These are phyloP conservation scores for Calephelis perditalis DNA, from an alignment of 2,888 invertebrate genomes.

Conservation along the genomic window DNA sequence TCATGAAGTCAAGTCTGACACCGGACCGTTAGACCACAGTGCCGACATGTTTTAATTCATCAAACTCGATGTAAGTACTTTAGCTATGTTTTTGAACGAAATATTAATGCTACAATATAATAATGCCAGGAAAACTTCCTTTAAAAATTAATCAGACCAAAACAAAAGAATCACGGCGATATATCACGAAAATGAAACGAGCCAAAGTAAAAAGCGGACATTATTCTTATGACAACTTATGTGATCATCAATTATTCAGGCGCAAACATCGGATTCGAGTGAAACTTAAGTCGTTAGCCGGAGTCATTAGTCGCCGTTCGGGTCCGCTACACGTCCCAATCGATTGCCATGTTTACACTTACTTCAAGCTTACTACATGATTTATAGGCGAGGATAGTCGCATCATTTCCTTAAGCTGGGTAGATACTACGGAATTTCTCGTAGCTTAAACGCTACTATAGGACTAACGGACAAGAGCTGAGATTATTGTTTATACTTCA, in stretches of 20 bases:
- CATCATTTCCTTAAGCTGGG: no score
- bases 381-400: background rate
- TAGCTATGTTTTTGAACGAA: no score
- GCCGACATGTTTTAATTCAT: no score
- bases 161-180: constrained; percentile 6
- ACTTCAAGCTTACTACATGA: constrained; percentile 9
- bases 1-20: no score
- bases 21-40: no score
- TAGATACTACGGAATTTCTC: no score
- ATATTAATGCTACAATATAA: no score
- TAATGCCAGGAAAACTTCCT: no score
- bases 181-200: constrained; percentile 15
- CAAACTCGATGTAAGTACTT: no score
- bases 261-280: constrained; percentile 21
- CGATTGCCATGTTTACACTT: constrained; percentile 14
- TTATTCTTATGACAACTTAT: constrained; percentile 16
- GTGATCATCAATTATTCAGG: constrained; percentile 31
- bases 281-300: constrained; percentile 32
- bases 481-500: constrained; percentile 7
- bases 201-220: constrained; percentile 13
- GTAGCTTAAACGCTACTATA: no score
- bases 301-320: constrained; percentile 29
- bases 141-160: constrained; percentile 1
- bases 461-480: background rate
- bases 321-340: constrained; percentile 16